These are phyloP conservation scores for Phallusia fumigata DNA, from an alignment of 23 tunicate species.

Conservation along the genomic window DNA sequence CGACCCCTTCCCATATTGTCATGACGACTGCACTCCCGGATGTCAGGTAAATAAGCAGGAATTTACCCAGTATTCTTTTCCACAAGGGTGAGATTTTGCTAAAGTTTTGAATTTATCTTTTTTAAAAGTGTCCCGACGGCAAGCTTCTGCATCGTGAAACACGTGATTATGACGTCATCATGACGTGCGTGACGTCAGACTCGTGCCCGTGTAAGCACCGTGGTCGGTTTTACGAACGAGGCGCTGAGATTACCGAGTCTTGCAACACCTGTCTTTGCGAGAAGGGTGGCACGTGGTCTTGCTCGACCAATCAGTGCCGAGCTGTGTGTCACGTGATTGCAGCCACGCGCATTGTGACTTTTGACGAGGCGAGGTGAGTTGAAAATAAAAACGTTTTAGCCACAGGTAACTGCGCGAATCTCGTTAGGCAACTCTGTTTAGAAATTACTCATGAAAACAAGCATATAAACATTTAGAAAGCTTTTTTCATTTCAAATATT, in stretches of 20 bases:
- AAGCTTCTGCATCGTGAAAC: conserved; percentile 7
- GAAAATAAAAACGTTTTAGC: background rate
- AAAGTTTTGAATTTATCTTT: background rate
- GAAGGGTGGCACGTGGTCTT: conserved; percentile 47
- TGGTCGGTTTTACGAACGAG: conserved; percentile 26
- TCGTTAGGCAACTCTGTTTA: no score
- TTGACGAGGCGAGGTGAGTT: conserved; percentile 57
- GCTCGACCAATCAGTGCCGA: conserved; percentile 50
- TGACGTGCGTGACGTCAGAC: conserved; percentile 29
- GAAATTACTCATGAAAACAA: no score
- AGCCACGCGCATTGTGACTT: conserved; percentile 52
- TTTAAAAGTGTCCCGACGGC: conserved; percentile 37
- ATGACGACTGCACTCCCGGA: conserved; percentile 62
- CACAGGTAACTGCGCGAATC: background rate
- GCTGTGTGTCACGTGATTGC: conserved; percentile 58
- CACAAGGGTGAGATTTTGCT: no score
- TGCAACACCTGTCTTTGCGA: conserved; percentile 67
- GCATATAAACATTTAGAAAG: no score
- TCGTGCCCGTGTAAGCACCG: conserved; percentile 61
- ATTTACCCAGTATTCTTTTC: no score
- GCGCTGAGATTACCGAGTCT: conserved; percentile 19
- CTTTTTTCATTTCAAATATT: no score
- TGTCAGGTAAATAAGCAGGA: conserved; percentile 50
- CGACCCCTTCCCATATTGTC: background rate
- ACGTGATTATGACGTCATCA: background rate